Conservation (phyloP, 1,140 invertebrate species). For the Apis mellifera region Amel_HAv3.1 CM009931.2:629001-629500, state of each 20-base stretch:
- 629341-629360: slow-evolving; percentile 62
- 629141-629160: slow-evolving; percentile 12
- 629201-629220: slow-evolving; percentile 55
- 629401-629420: slow-evolving; percentile 63
- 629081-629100: background rate
- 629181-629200: slow-evolving; percentile 50
- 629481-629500: slow-evolving; percentile 57
- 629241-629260: background rate
- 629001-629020: slow-evolving; percentile 1
- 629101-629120: background rate
- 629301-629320: slow-evolving; percentile 52
- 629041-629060: slow-evolving; percentile 13
- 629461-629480: slow-evolving; percentile 72
- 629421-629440: slow-evolving; percentile 66
- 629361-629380: slow-evolving; percentile 56
- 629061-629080: no score
- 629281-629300: slow-evolving; percentile 42
- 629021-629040: slow-evolving; percentile 26
- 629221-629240: slow-evolving; percentile 44
- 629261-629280: slow-evolving; percentile 7
- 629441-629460: slow-evolving; percentile 71
- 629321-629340: slow-evolving; percentile 52
- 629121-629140: background rate
- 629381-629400: slow-evolving; percentile 62
- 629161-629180: slow-evolving; percentile 46